Evolutionary conservation across 2,797 vertebrate genomes (phyloP).

Genomic region (Chaetophractus vellerosus): DNA sequence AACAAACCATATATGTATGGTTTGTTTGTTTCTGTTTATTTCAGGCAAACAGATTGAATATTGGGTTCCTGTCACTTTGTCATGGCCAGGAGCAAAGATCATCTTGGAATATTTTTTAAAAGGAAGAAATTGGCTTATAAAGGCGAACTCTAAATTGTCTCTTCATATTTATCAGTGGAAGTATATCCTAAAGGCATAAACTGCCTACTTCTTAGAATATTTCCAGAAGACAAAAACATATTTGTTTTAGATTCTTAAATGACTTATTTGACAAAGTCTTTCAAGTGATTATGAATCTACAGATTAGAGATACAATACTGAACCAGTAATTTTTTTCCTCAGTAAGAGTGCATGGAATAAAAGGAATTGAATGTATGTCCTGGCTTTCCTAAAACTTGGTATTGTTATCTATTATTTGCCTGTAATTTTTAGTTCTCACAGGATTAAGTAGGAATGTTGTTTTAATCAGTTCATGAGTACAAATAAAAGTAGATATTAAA

Average conservation of each 20-base stretch:
- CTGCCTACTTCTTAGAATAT: background rate
- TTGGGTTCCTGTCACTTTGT: background rate
- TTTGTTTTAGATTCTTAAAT: background rate
- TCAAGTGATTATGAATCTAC: background rate
- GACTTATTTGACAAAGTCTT: conserved; percentile 2
- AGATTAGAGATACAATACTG: background rate
- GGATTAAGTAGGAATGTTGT: conserved; percentile 51
- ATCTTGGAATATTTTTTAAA: conserved; percentile 11
- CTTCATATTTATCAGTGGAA: background rate
- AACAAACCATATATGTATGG: too few relatives aligned
- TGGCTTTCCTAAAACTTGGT: background rate
- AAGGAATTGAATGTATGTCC: conserved; percentile 1
- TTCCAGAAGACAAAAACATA: background rate
- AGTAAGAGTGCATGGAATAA: background rate
- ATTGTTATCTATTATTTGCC: background rate
- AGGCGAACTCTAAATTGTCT: background rate
- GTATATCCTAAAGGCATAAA: background rate
- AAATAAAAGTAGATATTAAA: conserved; percentile 67
- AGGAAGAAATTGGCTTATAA: background rate
- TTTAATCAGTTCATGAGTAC: conserved; percentile 40
- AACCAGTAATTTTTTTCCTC: background rate
- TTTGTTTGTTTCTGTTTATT: background rate
- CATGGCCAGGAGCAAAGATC: background rate
- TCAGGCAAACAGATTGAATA: too few relatives aligned
- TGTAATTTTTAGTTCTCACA: background rate